Conservation (phyloP, 1,140 invertebrate species). For the Dreissena polymorpha region DNA sequence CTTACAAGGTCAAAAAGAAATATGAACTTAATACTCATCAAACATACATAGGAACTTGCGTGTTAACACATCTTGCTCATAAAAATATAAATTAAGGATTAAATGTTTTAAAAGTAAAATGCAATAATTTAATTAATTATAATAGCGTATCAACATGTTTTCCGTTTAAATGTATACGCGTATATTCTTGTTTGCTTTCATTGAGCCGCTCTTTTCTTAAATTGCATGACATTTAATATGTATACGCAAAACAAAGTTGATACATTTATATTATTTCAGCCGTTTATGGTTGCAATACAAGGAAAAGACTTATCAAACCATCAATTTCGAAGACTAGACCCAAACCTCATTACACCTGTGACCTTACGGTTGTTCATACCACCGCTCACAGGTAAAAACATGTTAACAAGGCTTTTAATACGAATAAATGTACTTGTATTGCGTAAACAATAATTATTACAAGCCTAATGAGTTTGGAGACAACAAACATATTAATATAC, state of each 20-base stretch:
- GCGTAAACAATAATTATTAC: too few species aligned
- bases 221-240: too few species aligned
- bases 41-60: neutral
- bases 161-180: neutral
- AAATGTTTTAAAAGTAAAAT: too few species aligned
- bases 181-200: too few species aligned
- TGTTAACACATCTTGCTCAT: neutral
- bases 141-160: neutral
- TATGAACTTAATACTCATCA: neutral
- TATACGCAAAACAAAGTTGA: too few species aligned
- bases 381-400: conserved; percentile 12
- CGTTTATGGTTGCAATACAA: conserved; percentile 38
- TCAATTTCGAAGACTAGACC: conserved; percentile 27
- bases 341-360: conserved; percentile 24
- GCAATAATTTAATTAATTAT: too few species aligned
- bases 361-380: conserved; percentile 25
- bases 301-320: conserved; percentile 25
- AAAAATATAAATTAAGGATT: too few species aligned
- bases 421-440: too few species aligned
- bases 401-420: neutral
- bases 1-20: too few species aligned
- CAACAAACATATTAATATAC: too few species aligned
- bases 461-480: too few species aligned
- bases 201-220: too few species aligned
- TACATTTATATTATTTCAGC: conserved; percentile 15